Conservation (phyloP, 2,113 vertebrate species). For the Eubucco bourcierii region DNA sequence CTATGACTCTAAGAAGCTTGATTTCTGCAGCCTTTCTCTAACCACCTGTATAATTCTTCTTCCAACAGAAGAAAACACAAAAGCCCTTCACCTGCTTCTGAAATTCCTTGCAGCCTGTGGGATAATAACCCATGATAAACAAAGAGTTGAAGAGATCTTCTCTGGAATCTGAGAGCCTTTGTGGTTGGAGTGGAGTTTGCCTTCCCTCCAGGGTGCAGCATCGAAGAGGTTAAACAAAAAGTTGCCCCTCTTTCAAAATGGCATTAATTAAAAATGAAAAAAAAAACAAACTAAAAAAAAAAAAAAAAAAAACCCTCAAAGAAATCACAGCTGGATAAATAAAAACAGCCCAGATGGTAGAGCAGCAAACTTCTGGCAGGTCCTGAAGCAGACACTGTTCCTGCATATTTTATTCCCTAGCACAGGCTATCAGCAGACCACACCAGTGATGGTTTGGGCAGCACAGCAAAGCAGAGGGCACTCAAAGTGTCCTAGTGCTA, state of each 20-base stretch:
- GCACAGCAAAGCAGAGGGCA: neutral
- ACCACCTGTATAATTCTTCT: neutral
- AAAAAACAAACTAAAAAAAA: conserved; percentile 48
- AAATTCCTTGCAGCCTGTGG: neutral
- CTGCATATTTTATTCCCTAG: conserved; percentile 72
- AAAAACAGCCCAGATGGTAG: conserved; percentile 74
- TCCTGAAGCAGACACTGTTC: conserved; percentile 70
- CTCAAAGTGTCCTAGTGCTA: neutral
- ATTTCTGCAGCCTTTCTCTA: neutral
- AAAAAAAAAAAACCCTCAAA: conserved; percentile 65
- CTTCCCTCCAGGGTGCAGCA: neutral
- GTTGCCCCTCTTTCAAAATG: conserved; percentile 55
- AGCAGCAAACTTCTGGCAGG: conserved; percentile 73
- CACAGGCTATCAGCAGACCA: neutral
- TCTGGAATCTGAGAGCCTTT: neutral
- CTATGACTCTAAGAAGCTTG: too few relatives aligned
- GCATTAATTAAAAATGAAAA: conserved; percentile 78
- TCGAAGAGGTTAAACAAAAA: conserved; percentile 62
- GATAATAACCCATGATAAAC: neutral
- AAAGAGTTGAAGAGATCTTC: neutral
- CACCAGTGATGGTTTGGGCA: neutral
- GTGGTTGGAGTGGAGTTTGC: neutral
- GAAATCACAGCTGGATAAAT: conserved; percentile 78
- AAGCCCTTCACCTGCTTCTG: neutral
- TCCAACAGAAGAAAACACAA: neutral